A percentile compares a stretch with the other conserved stretches of the same genome.
These are phyloP conservation scores for Microcebus ravelobensis DNA, from an alignment of 2,113 vertebrate genomes.

Conservation along the genomic window DNA sequence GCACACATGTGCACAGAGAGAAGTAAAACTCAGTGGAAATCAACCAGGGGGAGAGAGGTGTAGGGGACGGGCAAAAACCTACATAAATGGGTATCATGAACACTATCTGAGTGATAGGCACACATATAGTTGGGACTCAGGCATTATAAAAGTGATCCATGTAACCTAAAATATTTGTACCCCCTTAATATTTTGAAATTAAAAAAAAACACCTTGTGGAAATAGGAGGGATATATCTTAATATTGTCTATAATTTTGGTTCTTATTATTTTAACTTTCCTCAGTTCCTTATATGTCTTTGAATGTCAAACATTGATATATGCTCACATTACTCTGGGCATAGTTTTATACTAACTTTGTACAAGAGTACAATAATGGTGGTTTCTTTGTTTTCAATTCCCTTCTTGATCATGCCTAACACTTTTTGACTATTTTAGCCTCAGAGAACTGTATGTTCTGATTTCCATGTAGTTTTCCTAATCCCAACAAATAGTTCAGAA, in stretches of 20 bases:
- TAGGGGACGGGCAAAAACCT: no score
- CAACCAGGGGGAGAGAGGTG: no score
- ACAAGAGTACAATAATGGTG: background rate
- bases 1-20: no score
- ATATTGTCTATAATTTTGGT: constrained; percentile 7
- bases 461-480: background rate
- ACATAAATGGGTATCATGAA: no score
- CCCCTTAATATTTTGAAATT: no score
- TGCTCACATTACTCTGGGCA: background rate
- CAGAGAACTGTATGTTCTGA: background rate
- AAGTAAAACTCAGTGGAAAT: no score
- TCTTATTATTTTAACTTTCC: background rate
- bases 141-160: no score
- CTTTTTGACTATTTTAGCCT: constrained; percentile 5
- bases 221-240: background rate
- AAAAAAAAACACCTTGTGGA: background rate
- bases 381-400: background rate
- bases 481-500: background rate
- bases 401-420: background rate
- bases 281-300: background rate
- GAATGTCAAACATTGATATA: background rate
- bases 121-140: no score
- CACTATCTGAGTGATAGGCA: no score
- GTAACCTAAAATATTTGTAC: no score
- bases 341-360: background rate